These are phyloP conservation scores for Maniola jurtina DNA, from an alignment of 1,140 invertebrate species.

Conservation along the genomic window DNA sequence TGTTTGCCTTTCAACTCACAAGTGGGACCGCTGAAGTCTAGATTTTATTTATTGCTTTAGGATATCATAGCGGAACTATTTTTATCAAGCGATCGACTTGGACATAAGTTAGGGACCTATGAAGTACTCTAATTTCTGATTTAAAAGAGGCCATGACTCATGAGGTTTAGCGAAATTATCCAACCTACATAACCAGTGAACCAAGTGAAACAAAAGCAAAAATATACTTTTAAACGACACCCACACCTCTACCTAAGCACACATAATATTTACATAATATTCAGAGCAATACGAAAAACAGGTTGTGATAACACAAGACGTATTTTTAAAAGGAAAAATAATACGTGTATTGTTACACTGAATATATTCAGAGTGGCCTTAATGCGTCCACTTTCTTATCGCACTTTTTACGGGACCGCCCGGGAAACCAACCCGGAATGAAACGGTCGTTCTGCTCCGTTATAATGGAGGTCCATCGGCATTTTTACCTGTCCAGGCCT, in stretches of 20 bases:
- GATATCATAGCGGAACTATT: not conserved
- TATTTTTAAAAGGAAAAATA: not conserved
- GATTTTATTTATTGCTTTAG: not conserved
- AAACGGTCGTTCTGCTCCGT: conserved; percentile 4
- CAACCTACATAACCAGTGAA: no score
- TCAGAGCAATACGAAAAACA: not conserved
- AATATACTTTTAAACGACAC: no score
- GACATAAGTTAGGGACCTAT: no score
- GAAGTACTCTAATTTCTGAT: no score
- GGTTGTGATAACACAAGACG: not conserved
- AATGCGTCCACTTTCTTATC: conserved; percentile 13
- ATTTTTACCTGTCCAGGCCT: conserved; percentile 9
- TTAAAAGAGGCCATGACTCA: no score
- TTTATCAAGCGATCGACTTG: no score
- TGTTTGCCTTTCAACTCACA: not conserved
- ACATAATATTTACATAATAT: no score
- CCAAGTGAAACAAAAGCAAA: no score
- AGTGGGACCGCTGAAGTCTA: not conserved
- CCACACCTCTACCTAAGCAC: no score
- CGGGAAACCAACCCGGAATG: conserved; percentile 8
- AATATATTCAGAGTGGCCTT: conserved; percentile 8
- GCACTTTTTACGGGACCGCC: conserved; percentile 14
- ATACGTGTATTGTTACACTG: not conserved
- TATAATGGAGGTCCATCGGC: conserved; percentile 5
- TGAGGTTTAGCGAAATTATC: no score